Base-by-base conservation (phyloP, 2,888 invertebrate species). In the Leucoma salicis region DNA sequence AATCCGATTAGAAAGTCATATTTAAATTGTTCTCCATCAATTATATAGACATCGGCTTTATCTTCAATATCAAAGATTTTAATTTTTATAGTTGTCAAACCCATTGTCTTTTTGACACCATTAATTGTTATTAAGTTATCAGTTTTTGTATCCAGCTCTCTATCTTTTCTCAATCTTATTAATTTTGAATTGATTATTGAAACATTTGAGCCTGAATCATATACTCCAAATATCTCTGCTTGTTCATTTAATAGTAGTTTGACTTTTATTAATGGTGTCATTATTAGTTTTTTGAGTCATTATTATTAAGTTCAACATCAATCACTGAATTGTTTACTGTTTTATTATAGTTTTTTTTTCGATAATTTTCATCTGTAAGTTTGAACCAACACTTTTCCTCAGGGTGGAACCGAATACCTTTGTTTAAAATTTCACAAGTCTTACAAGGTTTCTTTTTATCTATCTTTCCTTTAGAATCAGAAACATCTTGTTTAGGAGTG, bases 171-270 rank as follows among this genome's bases (percentile, higher is more conserved):
- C 13, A 36, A 1, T 5, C 3, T 13, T n/a, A 36, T 12, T 10
- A 35, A 46, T 39, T 25, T 61, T 14, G 60, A 48, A 51, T 62
- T 67, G 14, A 63, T 63, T 35, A 65, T 41, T 7, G 56, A 55
- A 1, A 66, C 54, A 51, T 67, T 63, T 3, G 63, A 67, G 1
- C 66, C 63, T 14, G 63, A 62, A 40, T 67, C 65, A 53, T 67
- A 65, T 11, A 64, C 33, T 27, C 60, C 63, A 0, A 4, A 29
- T n/a, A 21, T 35, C 39, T 65, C 31, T 37, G 61, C 29, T 3
- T 36, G 48, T 12, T 63, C 46, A 59, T 63, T 60, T 42, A 64
- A 13, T 35, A 43, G 2, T 44, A 18, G 18, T 18, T 18, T 18
- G 18, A 18, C 18, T 18, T 18, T 3, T 5, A 18, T 18, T 18